Base-by-base conservation (phyloP, 1,140 invertebrate species). In the Subanguina moxae region DNA sequence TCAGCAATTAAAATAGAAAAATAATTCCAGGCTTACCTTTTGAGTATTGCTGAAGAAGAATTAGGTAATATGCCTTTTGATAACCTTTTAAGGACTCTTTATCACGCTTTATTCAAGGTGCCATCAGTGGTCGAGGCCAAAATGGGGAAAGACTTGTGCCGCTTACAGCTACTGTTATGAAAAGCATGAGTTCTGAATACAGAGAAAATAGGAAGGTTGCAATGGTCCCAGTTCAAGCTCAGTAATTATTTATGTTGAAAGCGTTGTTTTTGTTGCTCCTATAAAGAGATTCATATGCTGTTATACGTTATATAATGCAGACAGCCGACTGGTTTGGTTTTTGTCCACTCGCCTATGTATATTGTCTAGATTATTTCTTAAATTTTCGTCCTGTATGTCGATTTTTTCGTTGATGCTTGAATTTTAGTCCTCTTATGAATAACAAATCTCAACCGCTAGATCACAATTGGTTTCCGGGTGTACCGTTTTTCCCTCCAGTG, bases 181-280 rank as follows among this genome's bases (percentile, higher is more conserved):
- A 76, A 45, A 42, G 32, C 21, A 17, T 23, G 15, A 46, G 59
- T 27, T 67, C 67, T 21, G 76, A 76, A 23, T 76, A 78, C 61
- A 30, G 67, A 62, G 75, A 77, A 59, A 38, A 30, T 15, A 57
- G 75, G 61, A 77, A 77, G 73, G 76, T 78, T 59, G 76, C 76
- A 13, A 52, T 61, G 25, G 27, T 76, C 1, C 76, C 75, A 5
- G 28, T 21, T 3, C 3, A 21, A 7, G 48, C 48, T 52, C 23
- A 52, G 23, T 52, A 8, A 25, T 52, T 38, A 11, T 11, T n/a
- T n/a, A n/a, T 38, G 32, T 38, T 38, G 32, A 11, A 38, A 38
- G 11, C 11, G 11, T 38, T 5, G 3, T 38, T 38, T 38, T 38
- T 38, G 32, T 38, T 38, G 32, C 3, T 38, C 3, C 32, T 5